Percentiles rank a stretch among this genome's conserved stretches.
phyloP scores from a whole-genome alignment of 2,113 vertebrate species.

The Prinia subflava region DNA sequence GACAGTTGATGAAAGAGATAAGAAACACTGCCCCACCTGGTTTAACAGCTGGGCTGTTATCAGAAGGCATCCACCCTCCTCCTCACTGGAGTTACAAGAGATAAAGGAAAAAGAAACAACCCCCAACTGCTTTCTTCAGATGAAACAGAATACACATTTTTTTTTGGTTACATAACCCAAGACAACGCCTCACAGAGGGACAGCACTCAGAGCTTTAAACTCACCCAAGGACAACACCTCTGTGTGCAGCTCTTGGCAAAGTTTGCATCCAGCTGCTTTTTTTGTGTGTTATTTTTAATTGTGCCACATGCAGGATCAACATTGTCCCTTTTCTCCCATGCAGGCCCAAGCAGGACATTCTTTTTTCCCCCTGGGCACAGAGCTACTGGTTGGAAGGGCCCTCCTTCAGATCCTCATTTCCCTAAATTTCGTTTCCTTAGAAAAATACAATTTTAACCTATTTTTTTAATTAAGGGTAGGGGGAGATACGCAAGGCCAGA shows the following conservation, averaged over 20 bases:
- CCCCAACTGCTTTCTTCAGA: too few relatives aligned
- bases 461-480: not conserved
- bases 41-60: too few relatives aligned
- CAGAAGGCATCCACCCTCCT: too few relatives aligned
- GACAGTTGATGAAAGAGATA: too few relatives aligned
- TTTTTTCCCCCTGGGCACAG: fast-evolving
- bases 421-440: not conserved
- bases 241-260: not conserved
- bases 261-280: not conserved
- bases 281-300: not conserved
- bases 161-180: too few relatives aligned
- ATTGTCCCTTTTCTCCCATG: not conserved
- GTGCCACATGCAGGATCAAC: not conserved
- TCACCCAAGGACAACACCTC: not conserved
- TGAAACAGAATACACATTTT: too few relatives aligned
- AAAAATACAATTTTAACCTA: not conserved
- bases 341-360: not conserved
- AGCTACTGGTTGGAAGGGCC: not conserved
- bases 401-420: not conserved
- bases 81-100: too few relatives aligned
- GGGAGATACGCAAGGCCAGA: not conserved
- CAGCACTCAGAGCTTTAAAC: not conserved
- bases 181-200: not conserved
- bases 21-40: too few relatives aligned
- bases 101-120: too few relatives aligned